Conservation (phyloP, 92 coral and sea anemone species). For the Palythoa caribaeorum region DNA sequence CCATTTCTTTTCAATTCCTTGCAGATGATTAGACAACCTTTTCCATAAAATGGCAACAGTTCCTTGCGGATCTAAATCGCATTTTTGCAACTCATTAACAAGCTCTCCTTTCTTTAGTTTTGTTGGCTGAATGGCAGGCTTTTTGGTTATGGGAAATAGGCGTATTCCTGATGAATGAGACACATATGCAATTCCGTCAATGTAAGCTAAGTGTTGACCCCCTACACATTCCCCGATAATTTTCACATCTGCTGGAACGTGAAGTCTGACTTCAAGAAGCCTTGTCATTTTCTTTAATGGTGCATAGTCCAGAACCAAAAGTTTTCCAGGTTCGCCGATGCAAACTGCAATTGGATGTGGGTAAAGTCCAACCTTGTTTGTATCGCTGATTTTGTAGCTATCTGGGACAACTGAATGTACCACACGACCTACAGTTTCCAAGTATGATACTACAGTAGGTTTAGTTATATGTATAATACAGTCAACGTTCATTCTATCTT, state of each 20-base stretch:
- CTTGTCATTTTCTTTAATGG: conserved; percentile 55
- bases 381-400: conserved; percentile 49
- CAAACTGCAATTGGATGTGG: conserved; percentile 55
- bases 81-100: conserved; percentile 30
- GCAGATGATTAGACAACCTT: conserved; percentile 35
- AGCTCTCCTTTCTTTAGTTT: conserved; percentile 43
- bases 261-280: conserved; percentile 60
- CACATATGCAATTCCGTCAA: conserved; percentile 60
- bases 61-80: conserved; percentile 43
- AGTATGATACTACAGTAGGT: background rate
- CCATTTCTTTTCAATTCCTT: conserved; percentile 28
- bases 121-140: conserved; percentile 37
- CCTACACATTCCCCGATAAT: conserved; percentile 53
- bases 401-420: conserved; percentile 59
- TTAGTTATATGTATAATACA: too few relatives aligned
- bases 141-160: conserved; percentile 35
- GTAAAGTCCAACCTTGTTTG: conserved; percentile 32
- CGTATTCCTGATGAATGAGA: conserved; percentile 45
- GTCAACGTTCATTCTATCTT: too few relatives aligned
- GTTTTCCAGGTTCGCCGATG: conserved; percentile 58
- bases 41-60: conserved; percentile 51
- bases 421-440: conserved; percentile 27
- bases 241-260: conserved; percentile 65
- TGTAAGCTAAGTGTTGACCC: conserved; percentile 38
- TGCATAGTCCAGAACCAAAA: conserved; percentile 61